These are phyloP conservation scores for Anastatus disparis DNA, from an alignment of 1,140 invertebrate genomes.

Conservation along the genomic window DNA sequence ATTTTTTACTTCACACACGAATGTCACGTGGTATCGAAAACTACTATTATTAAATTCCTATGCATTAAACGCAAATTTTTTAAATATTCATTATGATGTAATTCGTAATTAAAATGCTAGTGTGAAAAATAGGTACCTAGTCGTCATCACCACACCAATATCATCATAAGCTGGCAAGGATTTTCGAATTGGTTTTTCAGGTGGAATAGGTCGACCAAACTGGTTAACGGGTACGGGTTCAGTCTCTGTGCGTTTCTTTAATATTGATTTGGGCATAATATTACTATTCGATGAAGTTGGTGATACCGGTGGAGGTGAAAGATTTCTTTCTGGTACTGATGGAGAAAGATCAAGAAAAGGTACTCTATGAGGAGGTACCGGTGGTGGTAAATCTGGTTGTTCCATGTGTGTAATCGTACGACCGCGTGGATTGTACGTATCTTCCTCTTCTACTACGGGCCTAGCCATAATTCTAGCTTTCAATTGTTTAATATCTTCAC, in stretches of 20 bases:
- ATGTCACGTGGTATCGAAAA: too few relatives aligned
- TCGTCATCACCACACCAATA: not conserved
- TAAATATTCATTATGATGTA: too few relatives aligned
- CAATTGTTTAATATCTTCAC: constrained; percentile 67
- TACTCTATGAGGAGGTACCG: constrained; percentile 29
- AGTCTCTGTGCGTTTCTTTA: constrained; percentile 69
- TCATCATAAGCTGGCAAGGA: constrained; percentile 22
- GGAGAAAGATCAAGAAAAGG: constrained; percentile 37
- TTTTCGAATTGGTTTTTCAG: constrained; percentile 52
- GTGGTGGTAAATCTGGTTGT: constrained; percentile 33
- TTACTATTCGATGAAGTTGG: constrained; percentile 71
- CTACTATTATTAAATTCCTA: too few relatives aligned
- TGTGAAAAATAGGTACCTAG: too few relatives aligned
- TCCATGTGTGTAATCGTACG: constrained; percentile 47
- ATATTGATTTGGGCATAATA: constrained; percentile 79
- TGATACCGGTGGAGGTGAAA: constrained; percentile 45
- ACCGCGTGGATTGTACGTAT: constrained; percentile 76
- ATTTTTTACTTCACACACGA: too few relatives aligned
- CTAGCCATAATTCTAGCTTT: constrained; percentile 67
- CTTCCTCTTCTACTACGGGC: constrained; percentile 70
- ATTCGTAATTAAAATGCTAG: too few relatives aligned
- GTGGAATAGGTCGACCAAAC: constrained; percentile 54
- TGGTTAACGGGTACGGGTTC: constrained; percentile 54
- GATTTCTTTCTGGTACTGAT: constrained; percentile 22
- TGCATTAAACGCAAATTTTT: too few relatives aligned